phyloP scores from a whole-genome alignment of 2,113 vertebrate genomes.

The Coracopsis vasa region DNA sequence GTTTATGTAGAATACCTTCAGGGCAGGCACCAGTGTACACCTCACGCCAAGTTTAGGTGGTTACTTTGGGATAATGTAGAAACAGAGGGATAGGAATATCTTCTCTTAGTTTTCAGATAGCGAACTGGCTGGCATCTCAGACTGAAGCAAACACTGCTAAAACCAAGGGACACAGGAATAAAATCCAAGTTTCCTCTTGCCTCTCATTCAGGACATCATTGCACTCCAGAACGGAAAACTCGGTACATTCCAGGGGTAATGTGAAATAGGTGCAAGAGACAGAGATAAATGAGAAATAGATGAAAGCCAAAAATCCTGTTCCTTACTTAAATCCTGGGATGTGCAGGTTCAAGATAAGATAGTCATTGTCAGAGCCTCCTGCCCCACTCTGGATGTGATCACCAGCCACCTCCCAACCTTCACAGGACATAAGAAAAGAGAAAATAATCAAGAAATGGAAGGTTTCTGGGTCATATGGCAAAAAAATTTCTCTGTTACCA shows the following conservation, averaged over 20 bases:
- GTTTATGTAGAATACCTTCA: background rate
- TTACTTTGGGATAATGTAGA: background rate
- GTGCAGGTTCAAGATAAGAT: constrained; percentile 94
- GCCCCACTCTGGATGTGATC: constrained; percentile 90
- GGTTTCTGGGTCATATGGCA: background rate
- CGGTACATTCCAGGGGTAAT: background rate
- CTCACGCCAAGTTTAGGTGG: background rate
- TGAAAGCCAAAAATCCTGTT: background rate
- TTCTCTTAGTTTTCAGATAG: background rate
- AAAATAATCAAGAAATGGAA: background rate
- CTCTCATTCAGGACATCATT: background rate
- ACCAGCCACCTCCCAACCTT: constrained; percentile 96
- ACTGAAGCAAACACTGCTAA: background rate
- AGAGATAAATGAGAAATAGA: background rate
- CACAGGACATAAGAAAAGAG: background rate
- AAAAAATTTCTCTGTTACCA: background rate
- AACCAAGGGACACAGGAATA: background rate
- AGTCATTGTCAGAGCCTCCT: constrained; percentile 95
- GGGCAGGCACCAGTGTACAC: background rate
- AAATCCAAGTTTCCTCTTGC: background rate
- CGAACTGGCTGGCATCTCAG: background rate
- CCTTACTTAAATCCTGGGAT: constrained; percentile 95
- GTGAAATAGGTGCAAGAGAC: background rate
- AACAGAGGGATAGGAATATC: background rate
- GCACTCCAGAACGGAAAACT: background rate